These are phyloP conservation scores for Siderastrea radians DNA, from an alignment of 92 coral and sea anemone genomes.

Conservation along the genomic window DNA sequence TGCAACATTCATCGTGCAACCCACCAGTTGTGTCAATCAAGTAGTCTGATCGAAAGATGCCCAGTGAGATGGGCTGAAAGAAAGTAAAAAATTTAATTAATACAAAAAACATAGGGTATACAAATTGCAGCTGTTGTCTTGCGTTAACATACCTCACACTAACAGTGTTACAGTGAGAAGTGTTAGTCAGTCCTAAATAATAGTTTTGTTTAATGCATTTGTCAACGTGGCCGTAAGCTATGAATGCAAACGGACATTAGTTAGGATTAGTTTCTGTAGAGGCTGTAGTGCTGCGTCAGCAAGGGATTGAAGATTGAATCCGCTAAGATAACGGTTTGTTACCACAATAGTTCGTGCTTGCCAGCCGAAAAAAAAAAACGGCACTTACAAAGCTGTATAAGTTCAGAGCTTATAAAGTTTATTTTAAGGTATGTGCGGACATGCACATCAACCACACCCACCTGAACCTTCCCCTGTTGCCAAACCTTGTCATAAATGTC, in stretches of 20 bases:
- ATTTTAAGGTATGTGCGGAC: neutral
- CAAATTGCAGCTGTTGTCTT: neutral
- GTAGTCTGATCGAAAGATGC: conserved; percentile 93
- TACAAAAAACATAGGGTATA: neutral
- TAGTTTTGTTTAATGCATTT: too few relatives aligned
- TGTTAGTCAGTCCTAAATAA: too few relatives aligned
- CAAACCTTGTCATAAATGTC: conserved; percentile 82
- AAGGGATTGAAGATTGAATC: too few relatives aligned
- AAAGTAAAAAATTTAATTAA: neutral
- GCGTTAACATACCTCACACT: neutral
- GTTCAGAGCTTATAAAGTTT: neutral
- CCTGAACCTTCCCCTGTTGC: conserved; percentile 87
- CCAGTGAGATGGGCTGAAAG: conserved; percentile 82
- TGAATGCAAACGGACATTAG: too few relatives aligned
- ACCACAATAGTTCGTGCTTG: too few relatives aligned
- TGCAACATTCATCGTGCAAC: neutral
- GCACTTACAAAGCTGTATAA: too few relatives aligned
- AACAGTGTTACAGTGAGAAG: too few relatives aligned
- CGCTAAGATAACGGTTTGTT: too few relatives aligned
- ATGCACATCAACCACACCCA: conserved; percentile 1
- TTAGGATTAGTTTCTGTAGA: too few relatives aligned
- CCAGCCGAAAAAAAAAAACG: too few relatives aligned
- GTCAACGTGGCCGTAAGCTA: too few relatives aligned
- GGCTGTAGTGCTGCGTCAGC: too few relatives aligned
- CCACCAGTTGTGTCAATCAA: conserved; percentile 81